phyloP scores from a whole-genome alignment of 2,888 invertebrate species.

The Mayetiola destructor region DNA sequence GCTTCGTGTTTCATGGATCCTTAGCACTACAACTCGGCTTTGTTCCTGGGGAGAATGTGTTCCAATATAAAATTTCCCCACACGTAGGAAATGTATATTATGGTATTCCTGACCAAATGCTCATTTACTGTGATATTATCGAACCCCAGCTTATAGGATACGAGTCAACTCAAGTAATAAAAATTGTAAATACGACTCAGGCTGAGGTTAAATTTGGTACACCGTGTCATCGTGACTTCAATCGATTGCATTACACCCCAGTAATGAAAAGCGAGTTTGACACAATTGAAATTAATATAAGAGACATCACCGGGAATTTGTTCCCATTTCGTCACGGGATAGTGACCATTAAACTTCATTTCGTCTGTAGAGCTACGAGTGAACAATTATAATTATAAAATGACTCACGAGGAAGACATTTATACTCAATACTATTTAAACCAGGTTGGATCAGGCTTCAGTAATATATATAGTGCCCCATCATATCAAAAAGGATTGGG shows the following conservation, averaged over 20 bases:
- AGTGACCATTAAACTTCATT: background rate
- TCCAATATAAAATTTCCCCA: background rate
- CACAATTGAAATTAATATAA: background rate
- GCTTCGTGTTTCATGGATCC: too few species aligned
- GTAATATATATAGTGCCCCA: background rate
- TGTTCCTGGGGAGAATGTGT: background rate
- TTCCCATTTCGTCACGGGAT: background rate
- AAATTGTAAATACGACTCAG: background rate
- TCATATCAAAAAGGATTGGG: slow-evolving; percentile 4
- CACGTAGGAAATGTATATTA: background rate
- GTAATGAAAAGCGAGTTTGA: background rate
- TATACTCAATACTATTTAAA: slow-evolving; percentile 4
- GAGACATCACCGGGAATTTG: background rate
- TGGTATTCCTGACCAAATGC: background rate
- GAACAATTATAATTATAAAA: background rate
- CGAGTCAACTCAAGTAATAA: background rate
- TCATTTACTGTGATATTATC: slow-evolving; percentile 7
- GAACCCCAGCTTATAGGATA: background rate
- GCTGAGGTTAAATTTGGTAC: background rate
- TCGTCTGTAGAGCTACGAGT: too few species aligned
- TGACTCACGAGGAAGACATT: background rate
- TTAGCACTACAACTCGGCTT: background rate
- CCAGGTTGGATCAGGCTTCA: slow-evolving; percentile 2
- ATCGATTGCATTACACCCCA: background rate
- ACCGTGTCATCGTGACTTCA: background rate